Evolutionary conservation across 2,888 invertebrate species (phyloP), one percentile per base, ranked within the genome.

Genomic region (Macrophya annulata): DNA sequence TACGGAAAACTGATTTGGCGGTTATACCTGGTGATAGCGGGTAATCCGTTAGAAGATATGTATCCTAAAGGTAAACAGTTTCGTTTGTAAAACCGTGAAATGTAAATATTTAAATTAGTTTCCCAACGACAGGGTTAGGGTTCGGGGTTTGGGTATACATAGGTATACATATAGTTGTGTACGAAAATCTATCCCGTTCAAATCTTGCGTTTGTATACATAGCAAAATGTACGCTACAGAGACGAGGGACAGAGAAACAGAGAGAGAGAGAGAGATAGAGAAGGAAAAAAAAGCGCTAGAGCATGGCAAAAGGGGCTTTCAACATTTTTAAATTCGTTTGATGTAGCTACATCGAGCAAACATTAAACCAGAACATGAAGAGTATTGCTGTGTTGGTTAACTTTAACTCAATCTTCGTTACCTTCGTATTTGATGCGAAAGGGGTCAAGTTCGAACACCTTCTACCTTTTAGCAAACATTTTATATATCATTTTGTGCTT

Each of bases 71-170:
- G 45, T 21, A 43, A 43, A 43, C 72, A 45, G 45, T 74, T 74
- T 21, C 72, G 72, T 74, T 74, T 74, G 45, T 45, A 25, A 74
- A 74, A 74, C 72, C 45, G 45, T 9, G 77, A 55, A 37, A 37
- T 51, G 48, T 77, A 51, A 77, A 77, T 77, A 77, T 77, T 77
- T 55, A 55, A 55, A 77, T 51, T 31, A 31, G 48, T 77, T 77
- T 48, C 10, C 43, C 51, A 77, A 77, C 77, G 31, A 17, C 77
- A 6, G 21, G n/a, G 17, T 9, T n/a, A 62, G 9, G 48, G 48
- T 48, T 48, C 6, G 17, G 8, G 62, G 62, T 8, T 21, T 15
- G 17, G n/a, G 62, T 8, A 62, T 4, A 4, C n/a, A 31, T 31
- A 31, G 31, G 55, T 0, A 8, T n/a, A 10, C 25, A 25, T 25